These are phyloP conservation scores for Onychorhynchus coronatus DNA, from an alignment of 2,113 vertebrate species.

Conservation along the genomic window DNA sequence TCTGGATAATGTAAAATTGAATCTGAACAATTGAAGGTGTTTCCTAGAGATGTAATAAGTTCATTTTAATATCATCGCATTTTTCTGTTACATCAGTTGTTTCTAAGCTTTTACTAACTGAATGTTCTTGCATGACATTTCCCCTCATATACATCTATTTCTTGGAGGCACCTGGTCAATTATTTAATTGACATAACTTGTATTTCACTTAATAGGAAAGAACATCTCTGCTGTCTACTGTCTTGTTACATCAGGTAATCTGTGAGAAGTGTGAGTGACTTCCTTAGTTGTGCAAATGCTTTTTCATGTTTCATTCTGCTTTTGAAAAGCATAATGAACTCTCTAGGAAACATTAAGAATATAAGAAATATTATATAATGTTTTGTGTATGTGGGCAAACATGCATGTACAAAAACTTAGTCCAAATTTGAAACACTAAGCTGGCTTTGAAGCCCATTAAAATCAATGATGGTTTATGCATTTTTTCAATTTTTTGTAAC, in stretches of 20 bases:
- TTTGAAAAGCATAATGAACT: background rate
- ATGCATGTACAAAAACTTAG: background rate
- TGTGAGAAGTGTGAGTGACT: background rate
- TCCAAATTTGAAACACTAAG: background rate
- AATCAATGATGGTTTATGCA: background rate
- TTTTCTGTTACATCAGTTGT: background rate
- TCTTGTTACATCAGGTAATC: background rate
- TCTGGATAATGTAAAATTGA: background rate
- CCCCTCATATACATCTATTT: background rate
- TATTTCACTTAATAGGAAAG: background rate
- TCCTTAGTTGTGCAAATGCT: background rate
- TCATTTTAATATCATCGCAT: background rate
- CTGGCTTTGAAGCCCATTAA: background rate
- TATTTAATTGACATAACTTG: conserved; percentile 4
- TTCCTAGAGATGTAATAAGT: background rate
- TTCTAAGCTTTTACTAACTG: background rate
- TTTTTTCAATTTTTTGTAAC: background rate
- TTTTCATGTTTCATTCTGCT: background rate
- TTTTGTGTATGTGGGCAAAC: background rate
- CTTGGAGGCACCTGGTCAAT: background rate
- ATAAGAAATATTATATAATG: background rate
- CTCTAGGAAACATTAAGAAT: background rate
- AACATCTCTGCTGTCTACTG: background rate
- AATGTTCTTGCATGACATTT: conserved; percentile 3
- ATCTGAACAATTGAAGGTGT: background rate